phyloP scores from a whole-genome alignment of 1,140 invertebrate species.

The Amyelois transitella region DNA sequence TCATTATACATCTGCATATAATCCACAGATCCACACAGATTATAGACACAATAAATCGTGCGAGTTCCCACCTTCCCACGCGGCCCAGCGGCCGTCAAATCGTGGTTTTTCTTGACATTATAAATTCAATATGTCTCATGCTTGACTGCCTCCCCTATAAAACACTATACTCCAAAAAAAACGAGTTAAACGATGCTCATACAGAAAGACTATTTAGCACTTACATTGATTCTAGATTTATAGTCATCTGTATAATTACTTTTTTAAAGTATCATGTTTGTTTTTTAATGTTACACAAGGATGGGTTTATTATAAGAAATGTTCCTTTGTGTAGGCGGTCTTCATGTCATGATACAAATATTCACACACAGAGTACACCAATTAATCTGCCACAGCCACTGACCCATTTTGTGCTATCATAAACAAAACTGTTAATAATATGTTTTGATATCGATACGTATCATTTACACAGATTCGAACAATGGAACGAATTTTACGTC shows the following conservation, averaged over 20 bases:
- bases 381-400: neutral
- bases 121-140: conserved; percentile 58
- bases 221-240: conserved; percentile 4
- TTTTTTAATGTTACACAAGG: neutral
- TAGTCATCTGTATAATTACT: neutral
- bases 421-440: neutral
- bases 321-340: too few relatives aligned
- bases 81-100: conserved; percentile 47
- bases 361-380: neutral
- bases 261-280: neutral
- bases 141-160: conserved; percentile 48
- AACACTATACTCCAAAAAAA: conserved; percentile 31
- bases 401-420: neutral
- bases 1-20: conserved; percentile 4
- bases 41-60: conserved; percentile 22
- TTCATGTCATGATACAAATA: neutral
- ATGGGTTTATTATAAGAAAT: neutral
- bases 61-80: conserved; percentile 50
- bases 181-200: conserved; percentile 44
- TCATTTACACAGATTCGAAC: neutral
- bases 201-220: conserved; percentile 10
- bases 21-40: conserved; percentile 1
- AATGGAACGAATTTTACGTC: neutral
- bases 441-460: neutral
- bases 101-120: conserved; percentile 45